Base-by-base conservation (phyloP, 2,797 vertebrate genomes). In the Caiman crocodilus region DNA sequence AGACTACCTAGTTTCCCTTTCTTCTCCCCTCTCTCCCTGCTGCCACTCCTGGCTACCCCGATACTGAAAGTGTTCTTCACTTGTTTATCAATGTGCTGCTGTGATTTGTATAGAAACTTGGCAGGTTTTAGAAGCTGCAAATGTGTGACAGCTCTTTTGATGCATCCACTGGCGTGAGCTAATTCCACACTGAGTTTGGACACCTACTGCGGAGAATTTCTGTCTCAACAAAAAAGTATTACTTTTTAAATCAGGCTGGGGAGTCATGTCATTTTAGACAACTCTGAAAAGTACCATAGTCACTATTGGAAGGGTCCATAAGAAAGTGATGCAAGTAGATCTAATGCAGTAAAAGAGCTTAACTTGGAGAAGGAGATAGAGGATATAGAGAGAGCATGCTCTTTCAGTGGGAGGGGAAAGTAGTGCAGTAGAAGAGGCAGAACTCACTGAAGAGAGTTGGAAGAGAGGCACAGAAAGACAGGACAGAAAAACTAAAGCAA, bases 231-330 rank as follows among this genome's bases (percentile, higher is more conserved):
- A 25, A 80, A 10, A 42, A 56, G 14, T 42, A 14, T 7, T 32
- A 21, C 59, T 79, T 67, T 25, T 76, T 8, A 91, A 91, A 67
- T 86, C 12, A 71, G 3, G 69, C n/a, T 87, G 16, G 8, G 74
- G 93, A 35, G 3, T 67, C 60, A 65, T 91, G 18, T 5, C 20
- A 81, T 35, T 25, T 84, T 56, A 57, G 58, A 89, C 28, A 50
- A 50, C 76, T 86, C 83, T 25, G 73, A 88, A 85, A 85, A 82
- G 55, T 57, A 79, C 64, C 92, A 18, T 5, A 91, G 88, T 14
- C 0, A 3, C 59, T 78, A 88, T 74, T 74, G 79, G n/a, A 88
- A 67, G 21, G 42, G 42, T 50, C 42, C 42, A 50, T 50, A 50
- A 5, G 82, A 74, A 35, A 88, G 89, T 58, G 59, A 94, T 81